These are phyloP conservation scores for Dicerorhinus sumatrensis DNA, from an alignment of 2,113 vertebrate genomes.

Conservation along the genomic window DNA sequence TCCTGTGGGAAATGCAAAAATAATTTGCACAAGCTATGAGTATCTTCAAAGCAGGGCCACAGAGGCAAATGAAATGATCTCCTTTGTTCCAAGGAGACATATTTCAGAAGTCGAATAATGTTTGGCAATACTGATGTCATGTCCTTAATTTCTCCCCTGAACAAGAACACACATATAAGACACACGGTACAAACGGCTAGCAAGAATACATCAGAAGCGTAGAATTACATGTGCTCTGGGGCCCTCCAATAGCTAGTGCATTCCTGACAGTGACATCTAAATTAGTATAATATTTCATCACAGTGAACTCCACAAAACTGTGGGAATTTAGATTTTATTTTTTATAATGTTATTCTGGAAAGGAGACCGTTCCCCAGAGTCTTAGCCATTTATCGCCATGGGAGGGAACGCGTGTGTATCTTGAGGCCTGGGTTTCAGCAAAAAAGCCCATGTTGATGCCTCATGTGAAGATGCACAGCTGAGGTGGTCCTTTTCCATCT, in stretches of 20 bases:
- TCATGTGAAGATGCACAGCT: not conserved
- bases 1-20: not conserved
- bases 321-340: not conserved
- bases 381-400: not conserved
- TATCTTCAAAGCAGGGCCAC: not conserved
- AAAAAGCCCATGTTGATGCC: not conserved
- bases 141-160: not conserved
- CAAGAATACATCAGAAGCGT: no score
- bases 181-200: not conserved
- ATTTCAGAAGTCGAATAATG: not conserved
- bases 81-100: not conserved
- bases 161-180: not conserved
- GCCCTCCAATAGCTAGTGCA: fast-evolving
- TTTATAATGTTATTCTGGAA: not conserved
- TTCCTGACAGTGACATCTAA: not conserved
- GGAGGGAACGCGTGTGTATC: not conserved
- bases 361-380: not conserved
- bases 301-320: not conserved
- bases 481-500: not conserved
- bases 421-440: not conserved
- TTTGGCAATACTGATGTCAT: not conserved
- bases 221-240: not conserved
- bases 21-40: not conserved
- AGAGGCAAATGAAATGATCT: not conserved
- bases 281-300: not conserved